Evolutionary conservation across 1,140 invertebrate genomes (phyloP), one percentile per base, ranked within the genome.

Genomic region (Papilio xuthus): DNA sequence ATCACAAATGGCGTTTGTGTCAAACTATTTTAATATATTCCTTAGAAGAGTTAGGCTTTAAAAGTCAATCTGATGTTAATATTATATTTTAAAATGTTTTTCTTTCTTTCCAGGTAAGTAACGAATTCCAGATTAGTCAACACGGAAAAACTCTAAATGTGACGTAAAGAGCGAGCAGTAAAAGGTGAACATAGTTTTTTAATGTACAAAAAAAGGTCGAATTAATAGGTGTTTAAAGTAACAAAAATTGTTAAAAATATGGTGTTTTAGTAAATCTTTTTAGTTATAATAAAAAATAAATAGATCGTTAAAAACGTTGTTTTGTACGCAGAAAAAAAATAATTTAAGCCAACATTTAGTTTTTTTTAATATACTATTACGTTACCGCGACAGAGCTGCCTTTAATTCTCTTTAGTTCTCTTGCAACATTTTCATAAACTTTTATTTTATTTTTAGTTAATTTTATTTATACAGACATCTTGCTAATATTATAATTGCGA

Each of bases 171-270:
- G 56, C 12, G 4, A 26, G 56, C 56, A 12, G 56, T 60, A 60
- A 60, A 28, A 60, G 56, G 56, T 60, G 56, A 60, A 60, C 23
- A 28, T 13, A 60, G 9, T 60, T 60, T 60, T 60, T 60, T 13
- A 60, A n/a, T 60, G 12, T 3, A 20, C n/a, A 56, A 56, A 23
- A 53, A 53, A 20, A 10, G n/a, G 20, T 26, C 23, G 26, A 20
- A 26, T 60, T 26, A 60, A 60, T 26, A 60, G 23, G 56, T n/a
- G 50, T 53, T 53, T 53, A n/a, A 37, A n/a, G 23, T 26, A 60
- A 13, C 23, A 60, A 60, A 26, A 60, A 60, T 2, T 2, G 4
- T 10, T 15, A 23, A 60, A 23, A 60, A 60, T 10, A 4, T 56
- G 20, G 15, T 10, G 18, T 23, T n/a, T n/a, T n/a, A 8, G 18